A percentile compares a stretch with the other conserved stretches of the same genome.
These are phyloP conservation scores for Aurelia sp. DNA, from an alignment of 30 jellyfish, hydroid and myxozoan species.

Conservation along the genomic window DNA sequence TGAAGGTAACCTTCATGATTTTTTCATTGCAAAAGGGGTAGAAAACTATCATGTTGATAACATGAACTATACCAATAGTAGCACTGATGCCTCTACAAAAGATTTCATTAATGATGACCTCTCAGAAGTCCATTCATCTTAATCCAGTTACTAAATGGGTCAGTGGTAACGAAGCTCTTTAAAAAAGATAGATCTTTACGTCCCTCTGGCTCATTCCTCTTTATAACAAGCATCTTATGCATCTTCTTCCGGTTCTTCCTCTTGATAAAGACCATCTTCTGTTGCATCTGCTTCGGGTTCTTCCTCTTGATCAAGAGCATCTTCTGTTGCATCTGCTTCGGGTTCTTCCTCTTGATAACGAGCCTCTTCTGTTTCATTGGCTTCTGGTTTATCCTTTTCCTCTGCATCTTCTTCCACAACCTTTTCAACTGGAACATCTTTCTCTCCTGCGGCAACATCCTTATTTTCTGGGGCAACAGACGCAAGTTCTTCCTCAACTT, in stretches of 20 bases:
- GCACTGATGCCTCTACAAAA: neutral
- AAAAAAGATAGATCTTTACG: no score
- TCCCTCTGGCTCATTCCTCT: neutral
- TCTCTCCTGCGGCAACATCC: slow-evolving; percentile 14
- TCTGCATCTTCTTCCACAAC: neutral
- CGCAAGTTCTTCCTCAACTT: neutral
- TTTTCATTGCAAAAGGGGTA: no score
- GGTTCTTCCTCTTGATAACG: neutral
- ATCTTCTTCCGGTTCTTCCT: neutral
- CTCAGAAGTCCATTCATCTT: no score
- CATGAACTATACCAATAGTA: neutral
- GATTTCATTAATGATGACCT: no score
- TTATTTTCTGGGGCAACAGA: neutral
- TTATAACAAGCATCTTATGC: no score
- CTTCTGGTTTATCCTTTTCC: neutral
- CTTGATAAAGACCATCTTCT: neutral
- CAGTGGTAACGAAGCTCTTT: no score
- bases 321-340: neutral
- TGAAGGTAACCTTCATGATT: no score
- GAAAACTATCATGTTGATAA: no score
- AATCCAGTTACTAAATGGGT: no score
- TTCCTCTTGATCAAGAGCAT: neutral
- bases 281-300: no score
- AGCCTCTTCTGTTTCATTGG: neutral
- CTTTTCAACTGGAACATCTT: neutral